These are phyloP conservation scores for Nezara viridula DNA, from an alignment of 2,888 invertebrate genomes.

Conservation along the genomic window DNA sequence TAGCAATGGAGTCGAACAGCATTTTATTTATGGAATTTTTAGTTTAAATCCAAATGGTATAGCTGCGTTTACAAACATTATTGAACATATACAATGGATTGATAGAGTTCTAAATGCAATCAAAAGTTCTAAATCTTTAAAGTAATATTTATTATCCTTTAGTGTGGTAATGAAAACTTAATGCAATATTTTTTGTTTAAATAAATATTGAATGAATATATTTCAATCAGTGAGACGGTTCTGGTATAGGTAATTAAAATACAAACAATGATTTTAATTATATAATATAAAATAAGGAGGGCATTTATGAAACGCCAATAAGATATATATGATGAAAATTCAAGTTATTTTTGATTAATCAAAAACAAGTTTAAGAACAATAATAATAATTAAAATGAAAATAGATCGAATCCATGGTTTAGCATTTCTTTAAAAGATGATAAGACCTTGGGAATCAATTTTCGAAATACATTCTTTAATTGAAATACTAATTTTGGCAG, in stretches of 20 bases:
- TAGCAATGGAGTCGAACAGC: slow-evolving; percentile 23
- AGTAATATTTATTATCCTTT: background rate
- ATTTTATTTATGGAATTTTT: slow-evolving; percentile 64
- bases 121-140: slow-evolving; percentile 29
- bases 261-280: background rate
- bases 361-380: background rate
- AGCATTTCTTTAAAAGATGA: no score
- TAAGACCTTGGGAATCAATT: no score
- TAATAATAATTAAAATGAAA: no score
- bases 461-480: no score
- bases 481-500: no score
- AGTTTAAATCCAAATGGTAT: slow-evolving; percentile 63
- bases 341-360: background rate
- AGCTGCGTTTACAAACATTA: slow-evolving; percentile 63
- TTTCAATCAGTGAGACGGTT: background rate
- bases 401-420: no score
- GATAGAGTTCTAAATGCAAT: slow-evolving; percentile 60
- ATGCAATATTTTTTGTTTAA: no score
- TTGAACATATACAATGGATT: slow-evolving; percentile 61
- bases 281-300: background rate
- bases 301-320: background rate
- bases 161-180: background rate
- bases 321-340: no score
- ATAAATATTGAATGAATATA: background rate
- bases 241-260: background rate